phyloP scores from a whole-genome alignment of 35 echinoderm and acorn worm genomes.

The Amphiura filiformis region DNA sequence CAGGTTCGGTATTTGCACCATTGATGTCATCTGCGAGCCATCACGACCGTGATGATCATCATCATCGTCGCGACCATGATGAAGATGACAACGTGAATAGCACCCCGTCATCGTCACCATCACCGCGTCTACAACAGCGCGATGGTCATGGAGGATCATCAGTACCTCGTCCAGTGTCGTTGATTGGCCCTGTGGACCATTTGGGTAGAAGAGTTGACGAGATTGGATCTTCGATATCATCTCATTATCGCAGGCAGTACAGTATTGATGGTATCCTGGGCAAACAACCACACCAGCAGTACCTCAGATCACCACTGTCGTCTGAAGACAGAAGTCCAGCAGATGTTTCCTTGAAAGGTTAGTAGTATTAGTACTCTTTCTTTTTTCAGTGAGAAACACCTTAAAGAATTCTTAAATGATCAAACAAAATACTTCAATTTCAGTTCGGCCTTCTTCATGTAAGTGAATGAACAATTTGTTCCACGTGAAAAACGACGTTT shows the following conservation, averaged over 20 bases:
- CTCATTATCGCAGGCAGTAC: not conserved
- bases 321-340: not conserved
- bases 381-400: no score
- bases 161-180: not conserved
- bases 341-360: not conserved
- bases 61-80: not conserved
- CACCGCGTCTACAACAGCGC: not conserved
- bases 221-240: not conserved
- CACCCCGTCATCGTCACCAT: not conserved
- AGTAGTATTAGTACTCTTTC: no score
- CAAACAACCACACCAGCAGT: not conserved
- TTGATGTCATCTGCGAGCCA: not conserved
- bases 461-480: no score
- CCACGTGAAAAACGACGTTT: no score
- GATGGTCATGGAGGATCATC: not conserved
- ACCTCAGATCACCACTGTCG: not conserved
- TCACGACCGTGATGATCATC: not conserved
- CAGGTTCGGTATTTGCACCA: not conserved
- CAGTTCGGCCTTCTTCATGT: no score
- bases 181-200: not conserved
- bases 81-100: not conserved
- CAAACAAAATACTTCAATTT: no score
- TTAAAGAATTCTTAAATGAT: no score
- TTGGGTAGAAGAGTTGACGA: not conserved
- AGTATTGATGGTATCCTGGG: constrained; percentile 36